Evolutionary conservation across 2,888 invertebrate species (phyloP).

Genomic region (Platynereis dumerilii): DNA sequence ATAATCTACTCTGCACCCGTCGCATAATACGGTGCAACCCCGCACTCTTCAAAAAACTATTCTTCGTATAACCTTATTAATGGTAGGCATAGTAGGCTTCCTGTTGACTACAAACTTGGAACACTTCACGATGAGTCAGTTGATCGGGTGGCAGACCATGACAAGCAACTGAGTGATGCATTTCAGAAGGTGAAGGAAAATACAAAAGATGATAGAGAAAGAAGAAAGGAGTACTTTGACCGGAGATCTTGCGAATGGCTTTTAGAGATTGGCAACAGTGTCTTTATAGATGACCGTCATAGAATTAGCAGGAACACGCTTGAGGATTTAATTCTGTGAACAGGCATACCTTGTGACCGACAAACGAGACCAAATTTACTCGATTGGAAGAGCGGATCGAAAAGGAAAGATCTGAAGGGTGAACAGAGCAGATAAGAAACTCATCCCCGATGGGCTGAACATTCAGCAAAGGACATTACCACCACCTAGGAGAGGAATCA

Average conservation of each 20-base stretch:
- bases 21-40: neutral
- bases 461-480: too few species aligned
- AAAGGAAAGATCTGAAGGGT: slow-evolving; percentile 3
- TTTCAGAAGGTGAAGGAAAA: neutral
- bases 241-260: neutral
- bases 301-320: too few species aligned
- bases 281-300: neutral
- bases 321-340: neutral
- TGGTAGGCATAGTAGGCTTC: slow-evolving; percentile 6
- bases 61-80: neutral
- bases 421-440: neutral
- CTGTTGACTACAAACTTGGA: neutral
- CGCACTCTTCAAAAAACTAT: neutral
- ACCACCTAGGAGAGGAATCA: too few species aligned
- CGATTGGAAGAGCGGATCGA: neutral
- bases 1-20: neutral
- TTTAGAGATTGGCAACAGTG: neutral
- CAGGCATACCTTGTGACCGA: neutral
- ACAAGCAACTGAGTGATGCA: neutral
- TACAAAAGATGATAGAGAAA: neutral
- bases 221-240: neutral
- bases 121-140: neutral
- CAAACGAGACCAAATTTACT: neutral
- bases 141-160: neutral
- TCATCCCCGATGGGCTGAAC: neutral